Evolutionary conservation across 2,113 vertebrate species (phyloP).

Genomic region (Pandion haliaetus): DNA sequence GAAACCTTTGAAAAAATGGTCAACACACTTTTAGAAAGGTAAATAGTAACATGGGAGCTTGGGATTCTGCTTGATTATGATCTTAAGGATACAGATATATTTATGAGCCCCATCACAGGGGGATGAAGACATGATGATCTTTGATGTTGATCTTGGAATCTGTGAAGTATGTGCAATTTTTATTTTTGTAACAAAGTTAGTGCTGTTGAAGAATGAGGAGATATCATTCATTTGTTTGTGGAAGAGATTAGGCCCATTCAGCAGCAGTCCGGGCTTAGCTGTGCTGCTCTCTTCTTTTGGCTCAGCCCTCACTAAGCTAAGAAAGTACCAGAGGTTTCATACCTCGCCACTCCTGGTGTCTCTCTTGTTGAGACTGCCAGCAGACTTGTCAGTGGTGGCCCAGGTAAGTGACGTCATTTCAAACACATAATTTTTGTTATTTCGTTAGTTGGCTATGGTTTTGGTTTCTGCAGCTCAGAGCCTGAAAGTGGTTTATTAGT

Average conservation of each 20-base stretch:
- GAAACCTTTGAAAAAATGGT: constrained; percentile 99
- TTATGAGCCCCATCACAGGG: not conserved
- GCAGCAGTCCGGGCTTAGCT: not conserved
- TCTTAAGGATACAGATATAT: not conserved
- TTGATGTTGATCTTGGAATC: not conserved
- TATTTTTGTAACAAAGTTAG: not conserved
- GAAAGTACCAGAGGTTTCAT: not conserved
- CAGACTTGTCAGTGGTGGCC: not conserved
- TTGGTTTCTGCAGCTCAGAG: not conserved
- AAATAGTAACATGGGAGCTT: constrained; percentile 18
- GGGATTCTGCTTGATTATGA: not conserved
- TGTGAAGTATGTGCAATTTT: not conserved
- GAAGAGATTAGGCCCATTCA: not conserved
- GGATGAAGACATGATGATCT: not conserved
- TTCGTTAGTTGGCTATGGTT: not conserved
- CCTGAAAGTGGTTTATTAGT: not conserved
- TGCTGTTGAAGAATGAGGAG: not conserved
- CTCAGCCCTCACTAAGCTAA: not conserved
- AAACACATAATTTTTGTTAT: not conserved
- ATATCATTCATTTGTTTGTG: not conserved
- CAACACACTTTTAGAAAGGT: constrained; percentile 91
- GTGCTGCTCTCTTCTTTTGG: not conserved
- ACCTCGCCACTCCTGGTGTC: not conserved
- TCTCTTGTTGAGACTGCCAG: not conserved
- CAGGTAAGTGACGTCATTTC: not conserved